Evolutionary conservation across 2,797 vertebrate species (phyloP).

Genomic region (Myoxocephalus aenaeus): DNA sequence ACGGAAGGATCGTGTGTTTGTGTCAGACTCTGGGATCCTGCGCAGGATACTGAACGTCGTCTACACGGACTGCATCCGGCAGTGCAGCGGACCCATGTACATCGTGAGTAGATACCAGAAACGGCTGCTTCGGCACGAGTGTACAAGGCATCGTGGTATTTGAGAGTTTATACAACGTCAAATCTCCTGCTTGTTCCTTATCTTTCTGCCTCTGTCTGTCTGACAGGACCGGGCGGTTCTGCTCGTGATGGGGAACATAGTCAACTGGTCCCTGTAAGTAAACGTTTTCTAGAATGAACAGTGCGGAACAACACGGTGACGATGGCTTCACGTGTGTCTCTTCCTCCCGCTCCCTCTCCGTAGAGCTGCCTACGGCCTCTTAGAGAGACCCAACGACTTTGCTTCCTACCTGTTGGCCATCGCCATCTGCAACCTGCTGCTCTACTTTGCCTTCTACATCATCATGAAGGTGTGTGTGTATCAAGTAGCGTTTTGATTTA

Average conservation of each 20-base stretch:
- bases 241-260: constrained; percentile 96
- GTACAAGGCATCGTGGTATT: background rate
- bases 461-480: constrained; percentile 94
- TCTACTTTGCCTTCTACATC: constrained; percentile 99
- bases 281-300: background rate
- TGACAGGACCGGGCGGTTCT: constrained; percentile 96
- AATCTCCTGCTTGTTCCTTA: background rate
- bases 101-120: constrained; percentile 86
- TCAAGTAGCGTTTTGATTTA: background rate
- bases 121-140: background rate
- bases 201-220: background rate
- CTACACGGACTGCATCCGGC: constrained; percentile 94
- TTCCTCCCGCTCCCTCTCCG: background rate
- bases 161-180: no score
- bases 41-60: constrained; percentile 90
- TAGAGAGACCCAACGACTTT: constrained; percentile 94
- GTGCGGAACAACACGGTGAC: background rate
- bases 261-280: constrained; percentile 99
- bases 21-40: constrained; percentile 89
- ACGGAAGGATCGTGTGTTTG: background rate
- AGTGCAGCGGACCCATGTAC: constrained; percentile 97
- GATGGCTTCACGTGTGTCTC: background rate
- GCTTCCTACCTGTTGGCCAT: constrained; percentile 98
- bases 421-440: constrained; percentile 97
- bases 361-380: constrained; percentile 94